phyloP scores from a whole-genome alignment of 2,113 vertebrate species.

The Gambusia holbrooki region DNA sequence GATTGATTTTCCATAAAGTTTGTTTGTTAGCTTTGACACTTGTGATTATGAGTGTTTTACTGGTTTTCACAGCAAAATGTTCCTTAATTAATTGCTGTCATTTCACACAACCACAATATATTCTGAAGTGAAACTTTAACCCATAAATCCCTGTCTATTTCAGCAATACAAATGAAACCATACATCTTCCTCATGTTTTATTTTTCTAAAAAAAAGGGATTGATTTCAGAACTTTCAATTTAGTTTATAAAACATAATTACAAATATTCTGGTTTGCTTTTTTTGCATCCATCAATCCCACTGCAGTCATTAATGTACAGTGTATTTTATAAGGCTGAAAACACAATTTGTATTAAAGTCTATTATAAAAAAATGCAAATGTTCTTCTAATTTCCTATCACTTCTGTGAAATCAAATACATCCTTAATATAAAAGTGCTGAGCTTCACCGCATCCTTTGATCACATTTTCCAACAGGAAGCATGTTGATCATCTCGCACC shows the following conservation, averaged over 20 bases:
- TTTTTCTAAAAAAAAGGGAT: background rate
- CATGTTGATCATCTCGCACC: too few species aligned
- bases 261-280: constrained; percentile 23
- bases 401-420: constrained; percentile 10
- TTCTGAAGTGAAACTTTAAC: background rate
- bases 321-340: constrained; percentile 60
- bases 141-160: background rate
- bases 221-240: too few species aligned
- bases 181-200: background rate
- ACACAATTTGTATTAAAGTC: constrained; percentile 70
- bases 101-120: background rate
- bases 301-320: constrained; percentile 45
- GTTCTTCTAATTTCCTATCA: constrained; percentile 4
- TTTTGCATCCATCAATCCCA: constrained; percentile 31
- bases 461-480: background rate
- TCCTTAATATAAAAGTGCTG: background rate
- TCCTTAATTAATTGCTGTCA: background rate
- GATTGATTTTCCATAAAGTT: background rate
- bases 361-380: constrained; percentile 37
- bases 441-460: background rate
- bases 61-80: background rate
- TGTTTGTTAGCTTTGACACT: background rate
- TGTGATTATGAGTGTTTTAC: background rate
- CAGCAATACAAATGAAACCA: background rate
- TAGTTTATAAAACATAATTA: constrained; percentile 42